Conservation (phyloP, 2,797 vertebrate genomes). For the Buceros bicornis region DNA sequence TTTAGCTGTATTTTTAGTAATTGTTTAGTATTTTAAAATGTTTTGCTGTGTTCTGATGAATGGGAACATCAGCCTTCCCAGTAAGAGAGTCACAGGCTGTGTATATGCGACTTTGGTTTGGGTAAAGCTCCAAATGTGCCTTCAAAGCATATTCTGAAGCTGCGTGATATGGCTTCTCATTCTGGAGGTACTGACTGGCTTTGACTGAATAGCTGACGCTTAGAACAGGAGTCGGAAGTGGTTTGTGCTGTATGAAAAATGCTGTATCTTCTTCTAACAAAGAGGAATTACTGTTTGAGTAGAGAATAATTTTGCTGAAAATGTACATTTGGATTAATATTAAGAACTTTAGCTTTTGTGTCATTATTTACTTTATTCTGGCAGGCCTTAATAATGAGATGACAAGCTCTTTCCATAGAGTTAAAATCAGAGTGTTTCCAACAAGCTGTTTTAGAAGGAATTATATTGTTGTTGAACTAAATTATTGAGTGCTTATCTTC, state of each 20-base stretch:
- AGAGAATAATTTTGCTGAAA: constrained; percentile 23
- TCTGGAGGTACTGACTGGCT: not conserved
- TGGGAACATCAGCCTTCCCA: not conserved
- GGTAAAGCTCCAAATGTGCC: not conserved
- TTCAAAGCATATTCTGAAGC: not conserved
- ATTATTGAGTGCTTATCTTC: constrained; percentile 35
- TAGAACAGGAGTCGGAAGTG: not conserved
- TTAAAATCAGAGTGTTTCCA: constrained; percentile 45
- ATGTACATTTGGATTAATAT: constrained; percentile 40
- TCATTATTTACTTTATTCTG: constrained; percentile 39
- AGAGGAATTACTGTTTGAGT: not conserved
- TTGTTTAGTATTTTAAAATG: not conserved
- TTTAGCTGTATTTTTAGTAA: not conserved
- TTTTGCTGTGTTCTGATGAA: not conserved
- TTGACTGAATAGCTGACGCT: not conserved
- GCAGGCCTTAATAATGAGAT: constrained; percentile 11
- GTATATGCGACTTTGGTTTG: not conserved
- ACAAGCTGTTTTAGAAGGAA: not conserved
- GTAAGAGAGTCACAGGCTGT: not conserved
- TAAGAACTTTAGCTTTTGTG: constrained; percentile 10
- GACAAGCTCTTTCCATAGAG: not conserved
- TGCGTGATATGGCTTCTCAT: not conserved
- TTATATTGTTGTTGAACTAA: constrained; percentile 28
- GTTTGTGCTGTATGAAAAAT: not conserved
- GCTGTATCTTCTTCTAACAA: not conserved